phyloP scores from a whole-genome alignment of 2,113 vertebrate genomes.

The Cheirogaleus medius region DNA sequence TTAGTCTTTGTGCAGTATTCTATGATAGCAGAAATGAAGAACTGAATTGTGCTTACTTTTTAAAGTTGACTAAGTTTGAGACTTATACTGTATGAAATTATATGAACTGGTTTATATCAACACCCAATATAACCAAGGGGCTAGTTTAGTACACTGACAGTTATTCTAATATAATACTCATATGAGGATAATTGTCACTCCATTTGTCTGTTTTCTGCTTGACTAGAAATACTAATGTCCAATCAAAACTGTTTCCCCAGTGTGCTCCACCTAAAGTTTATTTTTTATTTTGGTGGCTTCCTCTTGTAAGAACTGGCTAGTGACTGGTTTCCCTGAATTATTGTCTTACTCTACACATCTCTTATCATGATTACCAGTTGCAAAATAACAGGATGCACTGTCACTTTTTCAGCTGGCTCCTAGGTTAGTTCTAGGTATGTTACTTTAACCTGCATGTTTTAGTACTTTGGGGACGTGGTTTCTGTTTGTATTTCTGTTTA shows the following conservation, averaged over 20 bases:
- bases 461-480: not conserved
- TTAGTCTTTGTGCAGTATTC: not conserved
- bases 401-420: not conserved
- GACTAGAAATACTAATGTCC: not conserved
- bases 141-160: not conserved
- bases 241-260: not conserved
- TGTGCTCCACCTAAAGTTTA: not conserved
- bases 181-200: not conserved
- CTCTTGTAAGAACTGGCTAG: not conserved
- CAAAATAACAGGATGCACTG: not conserved
- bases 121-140: too few relatives aligned
- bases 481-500: not conserved
- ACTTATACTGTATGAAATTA: not conserved
- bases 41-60: not conserved
- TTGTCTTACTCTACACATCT: not conserved
- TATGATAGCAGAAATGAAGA: not conserved
- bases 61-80: not conserved
- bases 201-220: not conserved
- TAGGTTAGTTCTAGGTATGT: not conserved
- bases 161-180: not conserved
- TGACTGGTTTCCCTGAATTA: not conserved
- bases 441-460: not conserved
- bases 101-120: not conserved
- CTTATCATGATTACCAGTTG: not conserved
- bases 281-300: not conserved